These are phyloP conservation scores for Lophius piscatorius DNA, from an alignment of 2,113 vertebrate genomes.

Conservation along the genomic window DNA sequence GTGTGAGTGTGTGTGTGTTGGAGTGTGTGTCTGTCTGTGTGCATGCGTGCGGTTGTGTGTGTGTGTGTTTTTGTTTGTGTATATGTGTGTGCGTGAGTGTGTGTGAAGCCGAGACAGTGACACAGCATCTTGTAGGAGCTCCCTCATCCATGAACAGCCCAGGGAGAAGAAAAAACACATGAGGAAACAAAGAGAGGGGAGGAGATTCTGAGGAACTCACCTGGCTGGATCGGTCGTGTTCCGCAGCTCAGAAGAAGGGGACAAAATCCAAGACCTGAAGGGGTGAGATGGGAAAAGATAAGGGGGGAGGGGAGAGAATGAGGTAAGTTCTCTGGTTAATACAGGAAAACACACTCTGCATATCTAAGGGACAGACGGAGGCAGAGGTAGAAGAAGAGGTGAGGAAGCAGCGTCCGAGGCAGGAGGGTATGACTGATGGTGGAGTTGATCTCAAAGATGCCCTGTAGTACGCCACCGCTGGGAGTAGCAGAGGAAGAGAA, in stretches of 20 bases:
- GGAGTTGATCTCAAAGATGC: constrained; percentile 30
- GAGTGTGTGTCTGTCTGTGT: too few relatives aligned
- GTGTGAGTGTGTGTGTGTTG: too few relatives aligned
- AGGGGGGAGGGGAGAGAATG: background rate
- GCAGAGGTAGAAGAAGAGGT: constrained; percentile 39
- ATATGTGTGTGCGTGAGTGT: too few relatives aligned
- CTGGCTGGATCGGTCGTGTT: constrained; percentile 57
- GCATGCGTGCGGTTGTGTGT: too few relatives aligned
- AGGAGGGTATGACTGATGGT: constrained; percentile 14
- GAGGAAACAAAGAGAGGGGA: background rate
- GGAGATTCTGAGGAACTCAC: constrained; percentile 45
- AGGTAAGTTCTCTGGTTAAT: constrained; percentile 36
- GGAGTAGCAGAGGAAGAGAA: constrained; percentile 1
- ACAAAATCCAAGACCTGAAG: constrained; percentile 63
- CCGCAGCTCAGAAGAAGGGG: constrained; percentile 46
- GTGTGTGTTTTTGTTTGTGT: too few relatives aligned
- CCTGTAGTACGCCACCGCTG: background rate
- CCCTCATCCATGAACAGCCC: constrained; percentile 39
- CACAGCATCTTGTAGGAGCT: constrained; percentile 75
- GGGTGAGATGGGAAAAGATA: constrained; percentile 24
- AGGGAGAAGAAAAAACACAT: constrained; percentile 1
- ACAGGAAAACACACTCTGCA: constrained; percentile 18
- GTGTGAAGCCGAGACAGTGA: constrained; percentile 60
- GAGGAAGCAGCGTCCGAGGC: constrained; percentile 19
- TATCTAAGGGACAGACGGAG: constrained; percentile 37